A percentile compares a stretch with the other conserved stretches of the same genome.
Evolutionary conservation across 2,113 vertebrate species (phyloP).

Genomic region (Cacatua alba): DNA sequence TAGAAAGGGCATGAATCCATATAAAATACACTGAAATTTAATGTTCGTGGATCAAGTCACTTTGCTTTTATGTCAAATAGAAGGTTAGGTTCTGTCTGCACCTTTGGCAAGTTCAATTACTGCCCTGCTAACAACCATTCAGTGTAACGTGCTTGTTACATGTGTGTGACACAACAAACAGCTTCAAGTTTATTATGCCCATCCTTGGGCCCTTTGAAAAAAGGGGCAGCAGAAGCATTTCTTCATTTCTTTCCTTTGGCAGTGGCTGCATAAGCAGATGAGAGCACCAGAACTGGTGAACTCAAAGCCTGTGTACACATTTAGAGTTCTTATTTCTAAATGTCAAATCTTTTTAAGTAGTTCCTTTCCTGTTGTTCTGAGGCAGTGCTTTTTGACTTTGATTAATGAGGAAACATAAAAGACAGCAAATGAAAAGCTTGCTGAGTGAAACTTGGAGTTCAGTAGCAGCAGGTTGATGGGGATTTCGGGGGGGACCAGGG

Average conservation of each 20-base stretch:
- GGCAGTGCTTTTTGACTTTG: neutral
- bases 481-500: neutral
- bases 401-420: neutral
- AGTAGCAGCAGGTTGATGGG: neutral
- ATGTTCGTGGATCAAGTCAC: neutral
- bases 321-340: neutral
- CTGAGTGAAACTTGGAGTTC: too few relatives aligned
- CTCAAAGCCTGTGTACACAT: neutral
- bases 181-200: neutral
- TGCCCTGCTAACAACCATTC: neutral
- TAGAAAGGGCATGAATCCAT: neutral
- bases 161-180: neutral
- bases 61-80: neutral
- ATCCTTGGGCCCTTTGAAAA: neutral
- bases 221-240: neutral
- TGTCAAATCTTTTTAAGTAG: neutral
- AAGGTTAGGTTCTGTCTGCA: accelerated
- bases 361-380: neutral
- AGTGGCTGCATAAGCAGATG: neutral
- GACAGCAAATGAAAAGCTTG: neutral
- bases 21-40: neutral
- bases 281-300: neutral
- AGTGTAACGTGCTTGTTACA: accelerated
- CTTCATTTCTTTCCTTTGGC: neutral
- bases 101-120: neutral